Percentiles rank a stretch among this genome's conserved stretches.
These are phyloP conservation scores for Anguilla megastoma DNA, from an alignment of 2,797 vertebrate species.

Conservation along the genomic window DNA sequence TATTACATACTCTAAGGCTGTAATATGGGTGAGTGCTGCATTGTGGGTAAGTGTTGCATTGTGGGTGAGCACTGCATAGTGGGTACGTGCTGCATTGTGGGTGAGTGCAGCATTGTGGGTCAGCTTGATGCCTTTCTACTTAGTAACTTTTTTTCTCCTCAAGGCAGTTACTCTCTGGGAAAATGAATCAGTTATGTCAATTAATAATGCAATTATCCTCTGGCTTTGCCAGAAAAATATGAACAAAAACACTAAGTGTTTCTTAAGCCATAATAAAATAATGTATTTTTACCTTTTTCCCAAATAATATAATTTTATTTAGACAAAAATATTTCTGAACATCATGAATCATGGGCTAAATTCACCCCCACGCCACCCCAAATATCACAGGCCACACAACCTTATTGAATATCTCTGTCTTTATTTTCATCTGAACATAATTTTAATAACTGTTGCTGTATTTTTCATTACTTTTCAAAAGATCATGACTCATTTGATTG, in stretches of 20 bases:
- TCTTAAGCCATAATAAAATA: neutral
- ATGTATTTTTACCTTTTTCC: too few relatives aligned
- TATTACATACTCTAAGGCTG: too few relatives aligned
- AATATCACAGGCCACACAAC: constrained; percentile 58
- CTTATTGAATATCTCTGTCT: constrained; percentile 77
- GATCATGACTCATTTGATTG: constrained; percentile 81
- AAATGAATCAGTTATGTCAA: neutral
- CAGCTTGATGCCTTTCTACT: too few relatives aligned
- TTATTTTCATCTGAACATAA: constrained; percentile 84
- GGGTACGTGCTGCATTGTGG: neutral
- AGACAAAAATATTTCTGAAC: neutral
- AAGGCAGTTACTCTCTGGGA: neutral
- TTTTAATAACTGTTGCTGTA: constrained; percentile 82
- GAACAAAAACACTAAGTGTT: neutral
- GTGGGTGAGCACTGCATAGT: neutral
- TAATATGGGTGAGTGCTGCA: neutral
- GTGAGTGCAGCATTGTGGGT: neutral
- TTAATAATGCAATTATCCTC: neutral
- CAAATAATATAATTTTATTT: neutral
- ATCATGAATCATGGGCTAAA: neutral
- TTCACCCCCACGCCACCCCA: constrained; percentile 26
- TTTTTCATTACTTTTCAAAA: constrained; percentile 82
- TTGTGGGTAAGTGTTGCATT: neutral
- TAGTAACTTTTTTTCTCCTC: neutral
- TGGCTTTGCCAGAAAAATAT: neutral